These are phyloP conservation scores for Sitophilus oryzae DNA, from an alignment of 1,140 invertebrate genomes.

Conservation along the genomic window DNA sequence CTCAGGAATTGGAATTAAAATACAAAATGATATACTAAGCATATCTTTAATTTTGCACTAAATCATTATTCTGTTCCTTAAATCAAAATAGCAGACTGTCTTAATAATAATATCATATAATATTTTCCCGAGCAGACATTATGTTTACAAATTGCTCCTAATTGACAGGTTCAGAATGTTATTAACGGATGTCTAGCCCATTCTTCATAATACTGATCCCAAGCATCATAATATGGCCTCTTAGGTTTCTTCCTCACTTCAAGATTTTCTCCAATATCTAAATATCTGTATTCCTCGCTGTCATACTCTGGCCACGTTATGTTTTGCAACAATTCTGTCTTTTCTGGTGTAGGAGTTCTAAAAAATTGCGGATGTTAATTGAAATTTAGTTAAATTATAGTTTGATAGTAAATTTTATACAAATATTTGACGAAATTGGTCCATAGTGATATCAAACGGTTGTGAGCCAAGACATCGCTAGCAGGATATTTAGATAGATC, in stretches of 20 bases:
- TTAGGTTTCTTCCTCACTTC: constrained; percentile 6
- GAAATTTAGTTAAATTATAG: neutral
- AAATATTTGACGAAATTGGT: constrained; percentile 16
- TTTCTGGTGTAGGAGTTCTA: constrained; percentile 17
- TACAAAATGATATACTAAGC: no score
- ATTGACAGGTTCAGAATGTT: constrained; percentile 9
- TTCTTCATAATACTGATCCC: constrained; percentile 3
- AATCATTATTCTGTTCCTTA: no score
- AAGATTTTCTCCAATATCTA: constrained; percentile 11
- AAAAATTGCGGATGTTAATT: neutral
- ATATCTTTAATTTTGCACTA: no score
- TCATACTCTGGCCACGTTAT: constrained; percentile 12
- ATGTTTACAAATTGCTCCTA: no score
- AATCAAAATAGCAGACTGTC: no score
- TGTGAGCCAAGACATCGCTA: constrained; percentile 2
- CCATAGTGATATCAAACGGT: constrained; percentile 12
- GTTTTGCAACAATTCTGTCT: constrained; percentile 15
- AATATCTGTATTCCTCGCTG: neutral
- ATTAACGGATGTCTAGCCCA: constrained; percentile 14
- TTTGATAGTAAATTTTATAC: neutral
- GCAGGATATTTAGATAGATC: constrained; percentile 10
- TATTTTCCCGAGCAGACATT: no score
- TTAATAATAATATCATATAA: no score
- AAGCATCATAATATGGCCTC: constrained; percentile 6
- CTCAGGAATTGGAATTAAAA: no score